Base-by-base conservation (phyloP, 2,797 vertebrate species). In the Sorex maritimensis region DNA sequence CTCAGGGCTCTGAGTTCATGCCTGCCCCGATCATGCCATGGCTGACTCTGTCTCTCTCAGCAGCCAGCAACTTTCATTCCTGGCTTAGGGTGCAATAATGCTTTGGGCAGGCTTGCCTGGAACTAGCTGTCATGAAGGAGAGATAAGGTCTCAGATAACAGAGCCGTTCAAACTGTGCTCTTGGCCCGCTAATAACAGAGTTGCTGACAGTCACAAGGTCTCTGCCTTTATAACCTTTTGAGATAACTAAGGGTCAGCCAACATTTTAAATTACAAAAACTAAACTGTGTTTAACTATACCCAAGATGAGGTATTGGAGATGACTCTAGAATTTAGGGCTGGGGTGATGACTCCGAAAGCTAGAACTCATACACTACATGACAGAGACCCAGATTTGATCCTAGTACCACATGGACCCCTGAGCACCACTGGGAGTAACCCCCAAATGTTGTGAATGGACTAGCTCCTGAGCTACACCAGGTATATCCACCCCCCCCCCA, bases 201-300 rank as follows among this genome's bases (percentile, higher is more conserved):
- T n/a, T 94, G 96, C 49, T 90, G 95, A 96, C 86, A 94, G 94
- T 55, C 81, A 38, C 41, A 15, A 92, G 72, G 28, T 26, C 41
- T n/a, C 21, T 10, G 21, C 8, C 17, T 41, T 63, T 49, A 52
- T 88, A 84, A 89, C 75, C 79, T 94, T 93, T 90, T 63, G 63
- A 82, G 74, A 78, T 49, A 82, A 69, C 23, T 41, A 84, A 86
- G 63, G 73, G 94, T 92, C 95, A 94, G 89, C 81, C 95, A 94
- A 72, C 19, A 68, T 71, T 67, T 87, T 71, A 84, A 90, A 61
- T 74, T 24, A 81, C 86, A 88, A 81, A 86, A 19, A 74, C 38
- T 61, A 77, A 92, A 73, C 13, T 71, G 34, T 81, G 28, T 69
- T 81, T 81, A 28, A 77, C 28, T 34, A 41, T 46, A 26, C 34